Base-by-base conservation (phyloP, 2,113 vertebrate genomes). In the Pogonocichla stellata region DNA sequence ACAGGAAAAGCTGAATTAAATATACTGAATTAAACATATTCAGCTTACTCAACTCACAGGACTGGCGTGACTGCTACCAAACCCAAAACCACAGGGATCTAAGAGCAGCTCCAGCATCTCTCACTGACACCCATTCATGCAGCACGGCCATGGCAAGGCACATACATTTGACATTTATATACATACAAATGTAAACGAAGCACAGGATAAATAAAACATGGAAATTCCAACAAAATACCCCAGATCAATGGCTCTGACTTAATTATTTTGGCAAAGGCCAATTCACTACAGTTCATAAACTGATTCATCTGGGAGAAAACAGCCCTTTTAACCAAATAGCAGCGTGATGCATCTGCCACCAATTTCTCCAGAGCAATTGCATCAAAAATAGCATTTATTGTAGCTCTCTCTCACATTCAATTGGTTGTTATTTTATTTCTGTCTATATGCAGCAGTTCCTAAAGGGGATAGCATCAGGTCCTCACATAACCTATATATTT, bases 401-500 rank as follows among this genome's bases (percentile, higher is more conserved):
- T 50, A 62, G 29, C 50, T 67, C 67, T 93, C 45, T 47, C 47
- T 80, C 8, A 0, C 48, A 34, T 18, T 18, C 47, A 12, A 25
- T 56, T 14, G 51, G 42, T 14, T 33, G 38, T 33, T 70, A 19
- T 13, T 36, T 78, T 60, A 66, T 80, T 80, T 86, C 40, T 50
- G 33, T 19, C 3, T 51, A 11, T 19, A 56, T 26, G 25, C 40
- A 60, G 85, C 67, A 60, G 36, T 74, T 93, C 53, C 67, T 71
- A 48, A 73, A 86, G 47, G 19, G n/a, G 40, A 47, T 20, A 66
- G 60, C 51, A 56, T 70, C 80, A 54, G 67, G 25, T 88, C 71
- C 88, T 83, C 47, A 10, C 33, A 62, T 93, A 96, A 90, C 82
- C 72, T 90, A 80, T 60, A 51, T 80, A 77, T 80, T 95, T 92